Evolutionary conservation across 2,888 invertebrate species (phyloP).

Genomic region (Heliconius sara): DNA sequence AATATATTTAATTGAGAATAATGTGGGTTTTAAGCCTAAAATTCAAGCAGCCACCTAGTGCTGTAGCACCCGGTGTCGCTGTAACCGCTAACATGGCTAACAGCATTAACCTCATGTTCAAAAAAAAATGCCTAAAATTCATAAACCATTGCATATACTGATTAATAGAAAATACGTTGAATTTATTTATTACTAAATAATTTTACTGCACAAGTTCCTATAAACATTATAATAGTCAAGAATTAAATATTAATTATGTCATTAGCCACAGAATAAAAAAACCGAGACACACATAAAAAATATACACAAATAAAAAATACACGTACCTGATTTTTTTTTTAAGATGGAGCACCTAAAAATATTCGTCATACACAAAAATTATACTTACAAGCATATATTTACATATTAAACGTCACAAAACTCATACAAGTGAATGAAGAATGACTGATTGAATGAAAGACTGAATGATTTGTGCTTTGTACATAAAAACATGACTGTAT

Average conservation of each 20-base stretch:
- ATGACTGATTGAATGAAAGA: not conserved
- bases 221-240: not conserved
- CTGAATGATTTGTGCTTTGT: not conserved
- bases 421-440: not conserved
- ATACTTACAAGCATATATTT: constrained; percentile 12
- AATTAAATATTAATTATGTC: too few relatives aligned
- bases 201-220: not conserved
- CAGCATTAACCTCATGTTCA: too few relatives aligned
- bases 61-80: too few relatives aligned
- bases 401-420: not conserved
- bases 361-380: not conserved
- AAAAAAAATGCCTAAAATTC: too few relatives aligned
- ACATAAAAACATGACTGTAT: not conserved
- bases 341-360: not conserved
- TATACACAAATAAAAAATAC: not conserved
- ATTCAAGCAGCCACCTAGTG: too few relatives aligned
- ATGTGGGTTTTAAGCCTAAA: too few relatives aligned
- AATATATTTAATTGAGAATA: not conserved
- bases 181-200: not conserved
- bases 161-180: not conserved
- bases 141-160: too few relatives aligned
- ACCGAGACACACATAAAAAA: not conserved
- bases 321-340: not conserved
- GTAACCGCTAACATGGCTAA: too few relatives aligned
- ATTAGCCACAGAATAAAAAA: not conserved